Evolutionary conservation across 2,797 vertebrate genomes (phyloP).

Genomic region (Tauraco hartlaubi): DNA sequence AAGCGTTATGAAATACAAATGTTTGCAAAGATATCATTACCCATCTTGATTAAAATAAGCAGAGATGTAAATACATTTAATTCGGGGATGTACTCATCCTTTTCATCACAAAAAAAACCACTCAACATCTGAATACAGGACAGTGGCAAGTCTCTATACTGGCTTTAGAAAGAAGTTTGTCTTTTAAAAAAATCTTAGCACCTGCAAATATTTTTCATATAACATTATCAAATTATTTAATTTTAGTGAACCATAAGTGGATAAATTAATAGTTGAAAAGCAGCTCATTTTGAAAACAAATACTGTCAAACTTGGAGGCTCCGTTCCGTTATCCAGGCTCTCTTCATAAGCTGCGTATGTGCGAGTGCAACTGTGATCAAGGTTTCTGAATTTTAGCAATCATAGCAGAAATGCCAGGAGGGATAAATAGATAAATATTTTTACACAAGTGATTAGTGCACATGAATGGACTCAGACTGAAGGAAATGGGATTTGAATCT

Average conservation of each 20-base stretch:
- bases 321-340: neutral
- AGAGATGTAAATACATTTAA: neutral
- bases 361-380: neutral
- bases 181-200: neutral
- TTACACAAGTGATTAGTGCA: neutral
- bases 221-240: neutral
- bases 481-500: neutral
- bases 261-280: neutral
- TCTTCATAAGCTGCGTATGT: neutral
- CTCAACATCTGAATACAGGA: neutral
- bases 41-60: neutral
- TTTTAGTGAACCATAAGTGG: neutral
- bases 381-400: neutral
- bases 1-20: neutral
- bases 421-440: constrained; percentile 40
- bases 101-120: neutral
- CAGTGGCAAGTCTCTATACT: neutral
- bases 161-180: neutral
- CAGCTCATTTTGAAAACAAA: neutral
- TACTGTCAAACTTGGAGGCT: neutral
- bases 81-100: neutral
- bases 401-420: neutral
- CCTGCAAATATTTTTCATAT: neutral
- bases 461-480: neutral
- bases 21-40: neutral